Percentiles rank a stretch among this genome's conserved stretches.
Evolutionary conservation across 2,888 invertebrate species (phyloP).

Genomic region (Laothoe populi): DNA sequence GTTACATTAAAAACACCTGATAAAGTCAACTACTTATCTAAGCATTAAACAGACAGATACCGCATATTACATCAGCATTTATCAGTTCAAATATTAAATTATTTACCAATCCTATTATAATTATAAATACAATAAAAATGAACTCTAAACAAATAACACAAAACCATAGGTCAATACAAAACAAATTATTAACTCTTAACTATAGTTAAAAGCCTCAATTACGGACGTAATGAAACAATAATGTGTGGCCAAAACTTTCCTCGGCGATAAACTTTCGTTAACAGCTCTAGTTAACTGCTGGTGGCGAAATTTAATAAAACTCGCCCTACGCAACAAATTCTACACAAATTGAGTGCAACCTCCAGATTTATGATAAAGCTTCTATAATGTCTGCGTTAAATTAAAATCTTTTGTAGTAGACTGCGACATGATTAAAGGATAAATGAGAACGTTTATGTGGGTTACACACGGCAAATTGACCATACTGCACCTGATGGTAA

Average conservation of each 20-base stretch:
- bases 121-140: no score
- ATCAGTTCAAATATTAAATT: no score
- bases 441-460: background rate
- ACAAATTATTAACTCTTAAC: conserved; percentile 1
- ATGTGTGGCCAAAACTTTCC: background rate
- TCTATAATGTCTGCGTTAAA: background rate
- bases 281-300: background rate
- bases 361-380: conserved; percentile 9
- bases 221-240: background rate
- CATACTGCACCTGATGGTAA: no score
- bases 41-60: no score
- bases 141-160: background rate
- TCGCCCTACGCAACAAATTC: conserved; percentile 7
- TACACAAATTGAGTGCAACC: conserved; percentile 20
- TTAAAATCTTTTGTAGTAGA: conserved; percentile 7
- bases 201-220: background rate
- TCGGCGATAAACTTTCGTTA: conserved; percentile 4
- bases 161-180: background rate
- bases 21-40: no score
- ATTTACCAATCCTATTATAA: no score
- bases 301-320: background rate
- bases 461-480: background rate
- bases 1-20: no score
- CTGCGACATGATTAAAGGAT: background rate
- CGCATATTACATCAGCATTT: no score